Conservation (phyloP, 2,797 vertebrate species). For the Fistularia tabacaria region DNA sequence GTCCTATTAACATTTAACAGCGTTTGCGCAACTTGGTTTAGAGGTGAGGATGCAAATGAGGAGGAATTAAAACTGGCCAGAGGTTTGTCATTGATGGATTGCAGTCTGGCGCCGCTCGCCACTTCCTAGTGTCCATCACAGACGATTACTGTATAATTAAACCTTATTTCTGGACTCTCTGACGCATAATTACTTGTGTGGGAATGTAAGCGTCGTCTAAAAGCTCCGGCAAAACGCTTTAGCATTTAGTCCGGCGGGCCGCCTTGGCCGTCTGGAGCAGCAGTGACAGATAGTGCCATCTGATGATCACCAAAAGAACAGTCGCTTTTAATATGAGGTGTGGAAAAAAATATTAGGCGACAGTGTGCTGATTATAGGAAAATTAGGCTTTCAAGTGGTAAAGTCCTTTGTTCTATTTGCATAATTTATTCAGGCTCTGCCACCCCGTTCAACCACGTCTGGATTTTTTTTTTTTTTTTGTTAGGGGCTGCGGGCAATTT, state of each 20-base stretch:
- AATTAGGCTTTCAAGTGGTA: constrained; percentile 99
- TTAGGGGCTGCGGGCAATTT: constrained; percentile 97
- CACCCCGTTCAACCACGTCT: constrained; percentile 69
- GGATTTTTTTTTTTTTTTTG: constrained; percentile 48
- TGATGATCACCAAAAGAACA: constrained; percentile 99
- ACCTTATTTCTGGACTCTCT: constrained; percentile 99
- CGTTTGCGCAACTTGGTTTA: constrained; percentile 99
- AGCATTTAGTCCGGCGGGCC: constrained; percentile 95
- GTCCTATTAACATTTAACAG: constrained; percentile 99
- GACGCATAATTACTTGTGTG: constrained; percentile 99
- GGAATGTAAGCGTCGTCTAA: constrained; percentile 99
- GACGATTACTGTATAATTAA: constrained; percentile 99
- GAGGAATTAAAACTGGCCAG: constrained; percentile 99
- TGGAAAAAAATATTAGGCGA: constrained; percentile 91
- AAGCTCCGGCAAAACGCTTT: constrained; percentile 95
- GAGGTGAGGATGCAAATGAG: constrained; percentile 99
- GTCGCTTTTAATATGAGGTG: constrained; percentile 99
- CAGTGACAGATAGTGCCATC: constrained; percentile 99
- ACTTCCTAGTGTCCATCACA: constrained; percentile 99
- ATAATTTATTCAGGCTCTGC: constrained; percentile 88
- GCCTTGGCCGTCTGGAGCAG: constrained; percentile 80
- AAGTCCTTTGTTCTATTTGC: constrained; percentile 99
- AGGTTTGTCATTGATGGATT: constrained; percentile 99
- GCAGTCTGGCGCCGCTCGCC: constrained; percentile 98
- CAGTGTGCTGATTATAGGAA: constrained; percentile 99